Percentiles rank a stretch among this genome's conserved stretches.
phyloP scores from a whole-genome alignment of 2,113 vertebrate genomes.

The Strix uralensis region DNA sequence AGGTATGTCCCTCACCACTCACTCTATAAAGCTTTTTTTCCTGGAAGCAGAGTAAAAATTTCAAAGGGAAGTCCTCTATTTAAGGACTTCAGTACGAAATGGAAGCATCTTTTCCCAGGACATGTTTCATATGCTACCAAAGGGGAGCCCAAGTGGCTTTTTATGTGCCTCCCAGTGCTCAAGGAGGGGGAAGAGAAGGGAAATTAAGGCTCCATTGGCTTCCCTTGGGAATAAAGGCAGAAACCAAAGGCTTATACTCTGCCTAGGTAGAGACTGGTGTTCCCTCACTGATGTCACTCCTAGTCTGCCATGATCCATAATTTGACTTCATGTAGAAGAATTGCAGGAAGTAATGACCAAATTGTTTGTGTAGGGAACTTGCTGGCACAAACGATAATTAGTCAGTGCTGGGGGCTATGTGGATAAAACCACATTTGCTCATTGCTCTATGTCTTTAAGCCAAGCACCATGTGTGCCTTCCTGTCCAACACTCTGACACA shows the following conservation, averaged over 20 bases:
- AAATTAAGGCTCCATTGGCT: not conserved
- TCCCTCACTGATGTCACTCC: not conserved
- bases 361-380: not conserved
- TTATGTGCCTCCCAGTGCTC: not conserved
- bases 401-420: not conserved
- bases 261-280: not conserved
- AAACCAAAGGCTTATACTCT: not conserved
- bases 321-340: conserved; percentile 1
- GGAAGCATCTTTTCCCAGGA: not conserved
- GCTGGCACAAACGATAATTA: conserved; percentile 20
- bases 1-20: not conserved
- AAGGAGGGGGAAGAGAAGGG: not conserved
- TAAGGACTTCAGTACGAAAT: not conserved
- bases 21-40: not conserved
- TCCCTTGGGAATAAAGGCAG: not conserved
- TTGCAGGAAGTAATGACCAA: conserved; percentile 27
- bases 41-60: not conserved
- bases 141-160: not conserved
- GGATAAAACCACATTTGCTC: conserved; percentile 30
- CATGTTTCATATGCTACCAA: not conserved
- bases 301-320: not conserved
- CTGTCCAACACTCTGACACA: conserved; percentile 11
- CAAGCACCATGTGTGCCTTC: conserved; percentile 39
- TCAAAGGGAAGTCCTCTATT: not conserved
- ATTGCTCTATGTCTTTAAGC: conserved; percentile 20